Base-by-base conservation (phyloP, 2,797 vertebrate species). In the Rhynchonycteris naso region DNA sequence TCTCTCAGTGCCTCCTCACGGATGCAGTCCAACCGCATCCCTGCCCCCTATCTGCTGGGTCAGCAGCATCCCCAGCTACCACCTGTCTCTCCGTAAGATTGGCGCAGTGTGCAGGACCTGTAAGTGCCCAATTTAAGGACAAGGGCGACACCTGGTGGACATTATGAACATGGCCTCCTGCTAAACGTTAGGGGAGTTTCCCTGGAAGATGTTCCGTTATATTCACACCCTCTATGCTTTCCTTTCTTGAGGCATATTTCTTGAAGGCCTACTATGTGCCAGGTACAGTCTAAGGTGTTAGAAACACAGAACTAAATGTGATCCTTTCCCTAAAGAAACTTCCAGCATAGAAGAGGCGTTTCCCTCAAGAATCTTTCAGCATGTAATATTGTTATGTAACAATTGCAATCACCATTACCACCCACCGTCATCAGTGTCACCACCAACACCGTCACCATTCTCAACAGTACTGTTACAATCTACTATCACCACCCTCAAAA, bases 131-230 rank as follows among this genome's bases (percentile, higher is more conserved):
- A 63, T 80, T 80, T 52, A 66, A 71, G 33, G 74, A 35, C 92
- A 78, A 93, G 78, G 56, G 38, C 13, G 85, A 54, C 97, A 79
- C 82, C 92, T 89, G 7, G 59, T 94, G 97, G 96, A 43, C 0
- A 0, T 0, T 4, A 0, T 47, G 58, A 30, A 52, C 47, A 87
- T 69, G 76, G 52, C 75, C 66, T 15, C 24, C 63, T n/a, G 58
- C 30, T 47, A 12, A 43, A 13, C 5, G 47, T 43, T 56, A 24
- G 0, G 4, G 12, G 59, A 1, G 7, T 13, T 61, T 35, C 33
- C 22, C 1, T 0, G 22, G 13, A 35, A 80, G 43, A 24, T 0
- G 18, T 33, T 1, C 0, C 47, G 21, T 11, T 26, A 0, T 21
- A 4, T 10, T 13, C 5, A 13, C 8, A 33, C 22, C 38, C 15